These are phyloP conservation scores for Papilio glaucus DNA, from an alignment of 1,140 invertebrate species.

Conservation along the genomic window DNA sequence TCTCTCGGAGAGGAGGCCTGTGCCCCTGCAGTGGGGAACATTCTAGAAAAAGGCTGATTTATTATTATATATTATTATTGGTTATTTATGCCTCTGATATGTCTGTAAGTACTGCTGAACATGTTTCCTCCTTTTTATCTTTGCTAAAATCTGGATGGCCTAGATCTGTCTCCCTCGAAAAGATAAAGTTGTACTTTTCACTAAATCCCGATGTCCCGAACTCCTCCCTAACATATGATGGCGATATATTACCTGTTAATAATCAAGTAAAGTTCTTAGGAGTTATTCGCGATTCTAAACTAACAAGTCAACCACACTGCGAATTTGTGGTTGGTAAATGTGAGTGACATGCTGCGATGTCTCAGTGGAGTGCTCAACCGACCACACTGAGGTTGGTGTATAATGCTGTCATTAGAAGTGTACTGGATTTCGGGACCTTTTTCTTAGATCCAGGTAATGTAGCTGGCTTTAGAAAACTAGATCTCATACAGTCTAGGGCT, in stretches of 20 bases:
- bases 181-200: conserved; percentile 40
- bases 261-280: conserved; percentile 45
- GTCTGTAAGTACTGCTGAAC: neutral
- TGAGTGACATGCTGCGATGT: conserved; percentile 44
- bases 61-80: too few relatives aligned
- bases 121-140: conserved; percentile 28
- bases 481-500: conserved; percentile 40
- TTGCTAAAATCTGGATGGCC: conserved; percentile 32
- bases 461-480: conserved; percentile 31
- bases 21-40: too few relatives aligned
- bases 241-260: conserved; percentile 15
- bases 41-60: too few relatives aligned
- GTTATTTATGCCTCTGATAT: conserved; percentile 36
- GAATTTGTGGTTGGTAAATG: conserved; percentile 41
- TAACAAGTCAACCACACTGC: conserved; percentile 36
- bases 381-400: conserved; percentile 44
- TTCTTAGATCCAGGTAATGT: conserved; percentile 41
- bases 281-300: conserved; percentile 40
- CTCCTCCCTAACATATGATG: neutral
- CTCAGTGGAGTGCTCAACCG: conserved; percentile 47
- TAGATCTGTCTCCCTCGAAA: conserved; percentile 36
- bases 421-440: conserved; percentile 43
- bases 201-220: conserved; percentile 23
- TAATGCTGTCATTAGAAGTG: conserved; percentile 45
- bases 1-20: too few relatives aligned